phyloP scores from a whole-genome alignment of 2,888 invertebrate genomes.

The Netelia melanura region DNA sequence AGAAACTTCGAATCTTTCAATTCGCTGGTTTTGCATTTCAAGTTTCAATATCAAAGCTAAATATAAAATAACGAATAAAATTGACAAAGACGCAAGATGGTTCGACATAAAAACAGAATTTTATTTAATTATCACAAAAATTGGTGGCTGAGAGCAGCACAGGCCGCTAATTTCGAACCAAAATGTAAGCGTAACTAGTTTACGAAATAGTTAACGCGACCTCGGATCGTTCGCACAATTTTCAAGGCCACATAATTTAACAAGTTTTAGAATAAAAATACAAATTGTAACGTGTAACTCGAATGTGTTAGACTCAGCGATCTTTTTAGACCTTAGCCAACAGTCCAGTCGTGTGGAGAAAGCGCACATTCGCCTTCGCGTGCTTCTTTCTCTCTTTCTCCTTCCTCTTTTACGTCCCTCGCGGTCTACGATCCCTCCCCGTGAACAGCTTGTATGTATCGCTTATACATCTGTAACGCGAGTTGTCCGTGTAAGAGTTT shows the following conservation, averaged over 20 bases:
- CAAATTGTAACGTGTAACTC: neutral
- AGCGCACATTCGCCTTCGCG: slow-evolving; percentile 71
- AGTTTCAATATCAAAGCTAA: too few relatives aligned
- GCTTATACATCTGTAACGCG: slow-evolving; percentile 39
- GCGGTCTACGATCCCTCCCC: slow-evolving; percentile 30
- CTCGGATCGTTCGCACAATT: neutral
- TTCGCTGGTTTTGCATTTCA: too few relatives aligned
- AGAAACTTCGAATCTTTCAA: too few relatives aligned
- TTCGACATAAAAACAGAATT: too few relatives aligned
- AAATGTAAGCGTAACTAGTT: neutral
- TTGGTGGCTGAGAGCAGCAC: too few relatives aligned
- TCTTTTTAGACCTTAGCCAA: slow-evolving; percentile 54
- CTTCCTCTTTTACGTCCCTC: slow-evolving; percentile 45
- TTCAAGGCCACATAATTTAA: neutral
- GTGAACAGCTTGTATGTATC: slow-evolving; percentile 2
- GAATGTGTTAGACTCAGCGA: slow-evolving; percentile 41
- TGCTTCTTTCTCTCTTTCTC: slow-evolving; percentile 64
- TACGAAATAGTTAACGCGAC: neutral
- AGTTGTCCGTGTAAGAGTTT: slow-evolving; percentile 32
- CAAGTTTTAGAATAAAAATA: neutral
- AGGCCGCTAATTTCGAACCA: too few relatives aligned
- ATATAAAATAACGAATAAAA: too few relatives aligned
- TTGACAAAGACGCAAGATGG: too few relatives aligned
- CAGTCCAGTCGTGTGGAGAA: slow-evolving; percentile 71
- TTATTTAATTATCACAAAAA: too few relatives aligned